A percentile compares a stretch with the other conserved stretches of the same genome.
phyloP scores from a whole-genome alignment of 2,888 invertebrate genomes.

The Drosophila silvestris region DNA sequence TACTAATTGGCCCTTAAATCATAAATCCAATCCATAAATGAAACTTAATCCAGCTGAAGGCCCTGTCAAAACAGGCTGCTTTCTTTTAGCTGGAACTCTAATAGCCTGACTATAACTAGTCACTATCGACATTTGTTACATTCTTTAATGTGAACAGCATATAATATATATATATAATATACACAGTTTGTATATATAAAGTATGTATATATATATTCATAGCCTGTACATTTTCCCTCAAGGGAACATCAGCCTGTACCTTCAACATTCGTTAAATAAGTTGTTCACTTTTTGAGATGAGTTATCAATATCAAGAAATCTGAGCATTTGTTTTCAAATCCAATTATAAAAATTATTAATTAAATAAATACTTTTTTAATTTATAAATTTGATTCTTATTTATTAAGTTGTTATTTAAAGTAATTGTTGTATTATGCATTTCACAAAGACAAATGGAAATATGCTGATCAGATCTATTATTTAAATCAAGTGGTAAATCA shows the following conservation, averaged over 20 bases:
- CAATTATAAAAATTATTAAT: not conserved
- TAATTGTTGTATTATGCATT: not conserved
- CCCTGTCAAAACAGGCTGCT: not conserved
- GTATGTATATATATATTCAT: too few species aligned
- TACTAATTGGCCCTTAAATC: not conserved
- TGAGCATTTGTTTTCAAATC: not conserved
- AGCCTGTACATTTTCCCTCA: not conserved
- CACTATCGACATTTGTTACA: not conserved
- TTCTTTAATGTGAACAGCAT: not conserved
- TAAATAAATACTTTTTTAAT: not conserved
- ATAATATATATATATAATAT: not conserved
- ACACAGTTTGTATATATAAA: too few species aligned
- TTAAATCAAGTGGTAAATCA: not conserved
- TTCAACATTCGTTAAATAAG: not conserved
- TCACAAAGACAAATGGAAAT: not conserved
- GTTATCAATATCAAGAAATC: not conserved
- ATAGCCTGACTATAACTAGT: not conserved
- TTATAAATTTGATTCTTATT: not conserved
- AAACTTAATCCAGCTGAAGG: not conserved
- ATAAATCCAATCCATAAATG: not conserved
- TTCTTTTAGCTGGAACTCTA: not conserved
- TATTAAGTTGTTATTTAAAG: not conserved
- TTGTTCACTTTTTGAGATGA: fast-evolving
- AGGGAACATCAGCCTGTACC: not conserved
- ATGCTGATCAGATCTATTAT: not conserved